Base-by-base conservation (phyloP, 92 coral and sea anemone species). In the Siderastrea siderea region DNA sequence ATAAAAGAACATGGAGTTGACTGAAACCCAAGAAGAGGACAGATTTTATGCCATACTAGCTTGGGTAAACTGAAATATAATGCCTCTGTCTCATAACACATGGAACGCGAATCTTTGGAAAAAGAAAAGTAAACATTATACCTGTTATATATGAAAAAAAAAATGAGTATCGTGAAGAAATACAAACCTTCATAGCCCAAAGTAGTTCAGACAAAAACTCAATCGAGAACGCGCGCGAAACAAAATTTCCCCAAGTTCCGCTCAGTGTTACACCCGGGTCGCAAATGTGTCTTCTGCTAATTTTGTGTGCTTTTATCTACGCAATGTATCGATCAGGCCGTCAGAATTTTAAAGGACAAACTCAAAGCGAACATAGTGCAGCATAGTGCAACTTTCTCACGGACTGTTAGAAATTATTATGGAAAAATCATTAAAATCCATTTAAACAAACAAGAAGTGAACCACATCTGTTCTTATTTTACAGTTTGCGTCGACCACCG, bases 331-430 rank as follows among this genome's bases (percentile, higher is more conserved):
- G 74, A 64, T 12, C 75, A 58, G 77, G 90, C 95, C 98, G 98
- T 95, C 96, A 93, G 98, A 95, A 95, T 67, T 85, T 91, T 82
- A 74, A 74, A 92, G 86, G 88, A 93, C 94, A 95, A 94, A 83
- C 87, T 91, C 90, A 93, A 89, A 87, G 88, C 77, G 96, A 90
- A 86, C 98, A 95, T 91, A 86, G 87, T 90, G 92, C 87, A 69
- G 76, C 68, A 95, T 91, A 86, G 87, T 90, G 92, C 87, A 69
- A 81, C 68, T 89, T 95, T 95, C 98, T 95, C 98, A 95, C 98
- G 98, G 96, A 91, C 89, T 91, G 96, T 95, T 95, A 88, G 74
- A 94, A 94, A 91, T 93, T 95, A 91, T 82, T 84, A 91, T 91
- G 84, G 80, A 91, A 85, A 26, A 82, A 82, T 83, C 75, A 91